These are phyloP conservation scores for Thamnophis sirtalis DNA, from an alignment of 2,113 vertebrate genomes.

Conservation along the genomic window DNA sequence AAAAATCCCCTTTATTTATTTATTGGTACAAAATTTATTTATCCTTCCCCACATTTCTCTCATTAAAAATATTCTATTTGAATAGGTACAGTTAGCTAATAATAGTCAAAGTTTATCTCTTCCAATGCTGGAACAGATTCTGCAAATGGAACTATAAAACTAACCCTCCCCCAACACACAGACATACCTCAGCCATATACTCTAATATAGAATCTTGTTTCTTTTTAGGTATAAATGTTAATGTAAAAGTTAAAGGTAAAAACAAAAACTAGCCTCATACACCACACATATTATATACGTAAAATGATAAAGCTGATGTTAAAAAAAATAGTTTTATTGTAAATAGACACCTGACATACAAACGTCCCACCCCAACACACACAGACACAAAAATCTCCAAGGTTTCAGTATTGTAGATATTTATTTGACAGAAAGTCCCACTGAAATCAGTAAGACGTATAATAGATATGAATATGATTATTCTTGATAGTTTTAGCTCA, in stretches of 20 bases:
- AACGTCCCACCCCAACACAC: too few relatives aligned
- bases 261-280: background rate
- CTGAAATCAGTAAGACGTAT: background rate
- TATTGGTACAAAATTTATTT: background rate
- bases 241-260: background rate
- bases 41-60: conserved; percentile 35
- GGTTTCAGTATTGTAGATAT: background rate
- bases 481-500: background rate
- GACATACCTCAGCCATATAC: background rate
- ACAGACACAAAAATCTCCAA: background rate
- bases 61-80: conserved; percentile 39
- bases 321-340: background rate
- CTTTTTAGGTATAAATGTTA: background rate
- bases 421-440: background rate
- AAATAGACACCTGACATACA: too few relatives aligned
- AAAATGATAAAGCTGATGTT: background rate
- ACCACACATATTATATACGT: background rate
- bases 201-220: background rate
- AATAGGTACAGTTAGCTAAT: conserved; percentile 37
- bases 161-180: background rate
- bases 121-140: background rate
- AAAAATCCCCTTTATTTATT: conserved; percentile 34
- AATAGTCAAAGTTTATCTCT: background rate
- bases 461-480: background rate
- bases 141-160: conserved; percentile 12